Evolutionary conservation across 2,888 invertebrate species (phyloP), one percentile per base, ranked within the genome.

Genomic region (Amblyjoppa proteus): DNA sequence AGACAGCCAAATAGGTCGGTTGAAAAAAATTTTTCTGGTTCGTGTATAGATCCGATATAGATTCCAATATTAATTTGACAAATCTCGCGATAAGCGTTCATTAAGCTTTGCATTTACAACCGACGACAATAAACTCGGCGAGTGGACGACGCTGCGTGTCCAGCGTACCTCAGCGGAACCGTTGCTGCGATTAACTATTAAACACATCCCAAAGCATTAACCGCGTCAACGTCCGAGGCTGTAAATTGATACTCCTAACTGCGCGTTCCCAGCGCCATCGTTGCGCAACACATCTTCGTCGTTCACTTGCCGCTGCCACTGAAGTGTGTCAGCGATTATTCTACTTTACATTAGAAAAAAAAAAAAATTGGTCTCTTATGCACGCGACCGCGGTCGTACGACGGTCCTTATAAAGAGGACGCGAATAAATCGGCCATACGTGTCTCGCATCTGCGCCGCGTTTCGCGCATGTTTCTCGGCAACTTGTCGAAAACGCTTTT

Each of bases 281-380:
- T 77, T 77, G 68, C 77, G 68, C 77, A 77, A 77, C 77, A 25
- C 38, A 68, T 77, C 53, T 28, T 53, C 77, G 66, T 76, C 64
- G 34, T 49, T 64, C 74, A 25, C 58, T 45, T 58, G 68, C 49
- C 45, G 41, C 31, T 51, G 58, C 45, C 16, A 5, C 49, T 64
- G 64, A 71, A 73, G 77, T 82, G 56, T 82, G 82, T 77, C 77
- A 73, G 77, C 80, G 41, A 74, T 80, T 80, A 73, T 80, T 68
- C 80, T 28, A 80, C 73, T 80, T 74, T 66, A 38, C 80, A 74
- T 66, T 73, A 73, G 73, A 82, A 73, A 77, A 53, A 71, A 77
- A 53, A 71, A 71, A 82, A 82, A 77, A 64, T 34, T 16, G 38
- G 16, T 69, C 25, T 38, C 38, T 41, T n/a, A 69, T n/a, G 70